These are phyloP conservation scores for Ceratosolen fusciceps DNA, from an alignment of 1,140 invertebrate species.

Conservation along the genomic window DNA sequence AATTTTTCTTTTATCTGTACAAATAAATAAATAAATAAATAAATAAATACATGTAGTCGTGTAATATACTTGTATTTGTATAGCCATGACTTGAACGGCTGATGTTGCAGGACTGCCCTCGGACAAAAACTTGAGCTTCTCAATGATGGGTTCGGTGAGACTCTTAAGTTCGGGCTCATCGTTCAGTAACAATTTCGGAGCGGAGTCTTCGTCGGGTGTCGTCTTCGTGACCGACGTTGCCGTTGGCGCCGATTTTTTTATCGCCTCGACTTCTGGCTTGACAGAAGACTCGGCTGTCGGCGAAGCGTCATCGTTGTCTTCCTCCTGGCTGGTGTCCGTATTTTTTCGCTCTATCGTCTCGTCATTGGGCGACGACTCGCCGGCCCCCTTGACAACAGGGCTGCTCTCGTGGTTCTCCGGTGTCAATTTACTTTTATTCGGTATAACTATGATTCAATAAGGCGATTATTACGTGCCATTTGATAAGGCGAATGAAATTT, in stretches of 20 bases:
- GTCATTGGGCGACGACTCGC: conserved; percentile 7
- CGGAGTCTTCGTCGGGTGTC: conserved; percentile 43
- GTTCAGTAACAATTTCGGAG: conserved; percentile 48
- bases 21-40: too few species aligned
- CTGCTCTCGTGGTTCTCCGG: conserved; percentile 49
- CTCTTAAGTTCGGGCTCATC: conserved; percentile 62
- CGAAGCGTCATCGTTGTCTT: neutral
- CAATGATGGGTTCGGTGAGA: conserved; percentile 70
- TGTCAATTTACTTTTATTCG: conserved; percentile 52
- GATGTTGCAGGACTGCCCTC: conserved; percentile 75
- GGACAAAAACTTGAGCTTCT: conserved; percentile 78
- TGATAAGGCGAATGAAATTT: too few species aligned
- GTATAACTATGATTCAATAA: conserved; percentile 54
- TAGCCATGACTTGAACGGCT: conserved; percentile 77
- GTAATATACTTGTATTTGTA: conserved; percentile 79
- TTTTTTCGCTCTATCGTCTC: conserved; percentile 53
- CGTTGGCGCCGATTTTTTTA: conserved; percentile 57
- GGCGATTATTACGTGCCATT: neutral
- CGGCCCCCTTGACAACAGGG: conserved; percentile 32
- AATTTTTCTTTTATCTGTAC: too few species aligned
- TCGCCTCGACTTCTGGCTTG: conserved; percentile 47
- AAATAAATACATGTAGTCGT: too few species aligned
- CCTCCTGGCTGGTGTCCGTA: conserved; percentile 55
- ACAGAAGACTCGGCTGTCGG: conserved; percentile 4
- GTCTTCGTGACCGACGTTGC: conserved; percentile 63